phyloP scores from a whole-genome alignment of 2,113 vertebrate species.

The Martes martes region DNA sequence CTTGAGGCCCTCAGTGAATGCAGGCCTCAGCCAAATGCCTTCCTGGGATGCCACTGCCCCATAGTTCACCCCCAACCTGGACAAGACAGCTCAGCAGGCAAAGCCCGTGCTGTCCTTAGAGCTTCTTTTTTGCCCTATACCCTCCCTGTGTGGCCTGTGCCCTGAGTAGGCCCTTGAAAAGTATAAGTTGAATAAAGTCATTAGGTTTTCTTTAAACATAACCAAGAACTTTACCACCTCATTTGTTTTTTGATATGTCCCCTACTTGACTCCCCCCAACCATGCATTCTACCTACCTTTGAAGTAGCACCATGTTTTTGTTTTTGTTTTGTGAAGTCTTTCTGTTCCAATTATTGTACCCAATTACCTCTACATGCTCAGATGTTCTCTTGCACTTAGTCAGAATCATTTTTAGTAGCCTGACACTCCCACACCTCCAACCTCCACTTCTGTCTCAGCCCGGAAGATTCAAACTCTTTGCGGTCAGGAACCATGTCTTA shows the following conservation, averaged over 20 bases:
- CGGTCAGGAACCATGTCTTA: background rate
- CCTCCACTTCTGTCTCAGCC: background rate
- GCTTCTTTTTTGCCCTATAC: background rate
- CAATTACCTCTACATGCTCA: background rate
- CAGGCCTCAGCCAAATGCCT: background rate
- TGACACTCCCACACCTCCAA: background rate
- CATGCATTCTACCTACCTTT: background rate
- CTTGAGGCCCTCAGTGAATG: background rate
- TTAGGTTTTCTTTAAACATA: background rate
- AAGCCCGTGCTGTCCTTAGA: background rate
- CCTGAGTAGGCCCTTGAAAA: background rate
- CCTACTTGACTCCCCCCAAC: background rate
- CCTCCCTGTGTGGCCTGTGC: background rate
- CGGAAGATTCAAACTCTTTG: background rate
- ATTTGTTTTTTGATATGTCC: background rate
- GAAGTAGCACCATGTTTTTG: background rate
- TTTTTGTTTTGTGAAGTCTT: background rate
- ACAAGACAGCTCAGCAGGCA: background rate
- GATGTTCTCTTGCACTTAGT: background rate
- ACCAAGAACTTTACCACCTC: background rate
- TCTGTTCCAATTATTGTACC: background rate
- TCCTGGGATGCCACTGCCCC: background rate
- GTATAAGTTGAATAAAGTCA: background rate
- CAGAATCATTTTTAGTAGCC: background rate
- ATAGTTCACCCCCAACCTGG: background rate